phyloP scores from a whole-genome alignment of 2,113 vertebrate genomes.

The Mirza zaza region DNA sequence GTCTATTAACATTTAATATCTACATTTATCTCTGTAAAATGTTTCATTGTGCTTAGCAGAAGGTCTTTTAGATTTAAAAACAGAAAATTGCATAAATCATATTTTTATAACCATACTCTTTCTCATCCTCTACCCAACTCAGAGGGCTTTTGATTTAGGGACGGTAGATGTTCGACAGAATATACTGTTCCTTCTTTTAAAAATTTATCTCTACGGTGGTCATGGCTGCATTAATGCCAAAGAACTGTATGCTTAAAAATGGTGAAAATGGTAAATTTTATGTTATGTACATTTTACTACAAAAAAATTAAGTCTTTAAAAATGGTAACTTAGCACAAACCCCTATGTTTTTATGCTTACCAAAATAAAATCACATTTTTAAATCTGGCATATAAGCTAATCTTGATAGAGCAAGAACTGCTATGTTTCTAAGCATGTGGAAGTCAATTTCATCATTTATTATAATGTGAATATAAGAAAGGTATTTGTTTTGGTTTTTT shows the following conservation, averaged over 20 bases:
- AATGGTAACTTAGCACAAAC: constrained; percentile 28
- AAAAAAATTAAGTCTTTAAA: constrained; percentile 7
- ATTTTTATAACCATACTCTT: not conserved
- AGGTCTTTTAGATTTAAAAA: constrained; percentile 49
- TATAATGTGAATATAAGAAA: not conserved
- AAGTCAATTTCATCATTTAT: not conserved
- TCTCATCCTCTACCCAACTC: not conserved
- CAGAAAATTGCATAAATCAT: not conserved
- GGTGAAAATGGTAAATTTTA: not conserved
- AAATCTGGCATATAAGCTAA: constrained; percentile 39
- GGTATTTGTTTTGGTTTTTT: not conserved
- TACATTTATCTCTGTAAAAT: constrained; percentile 35
- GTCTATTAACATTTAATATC: constrained; percentile 9
- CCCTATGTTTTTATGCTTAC: constrained; percentile 7
- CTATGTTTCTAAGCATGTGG: not conserved
- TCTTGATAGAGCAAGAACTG: not conserved
- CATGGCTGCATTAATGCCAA: not conserved
- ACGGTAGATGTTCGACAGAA: not conserved
- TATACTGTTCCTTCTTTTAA: not conserved
- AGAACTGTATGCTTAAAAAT: not conserved
- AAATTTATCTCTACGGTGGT: not conserved
- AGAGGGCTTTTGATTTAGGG: not conserved
- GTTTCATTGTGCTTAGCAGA: constrained; percentile 45
- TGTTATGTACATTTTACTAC: not conserved
- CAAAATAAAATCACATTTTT: constrained; percentile 46